Base-by-base conservation (phyloP, 2,888 invertebrate genomes). In the Macroteleia sp. region DNA sequence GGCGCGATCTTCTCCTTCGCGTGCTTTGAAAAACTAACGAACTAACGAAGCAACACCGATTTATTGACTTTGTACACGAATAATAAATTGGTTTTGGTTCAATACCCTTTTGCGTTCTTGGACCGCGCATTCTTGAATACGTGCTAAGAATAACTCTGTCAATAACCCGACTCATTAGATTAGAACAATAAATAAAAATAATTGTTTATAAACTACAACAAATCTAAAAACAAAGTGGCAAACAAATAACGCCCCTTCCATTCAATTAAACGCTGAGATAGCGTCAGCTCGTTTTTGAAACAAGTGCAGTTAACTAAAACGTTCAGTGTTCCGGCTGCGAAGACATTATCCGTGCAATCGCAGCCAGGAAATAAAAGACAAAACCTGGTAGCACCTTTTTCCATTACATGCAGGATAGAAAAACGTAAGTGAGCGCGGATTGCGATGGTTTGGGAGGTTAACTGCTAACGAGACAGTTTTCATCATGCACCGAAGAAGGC, bases 381-480 rank as follows among this genome's bases (percentile, higher is more conserved):
- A 70, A 70, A 41, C 17, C 42, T 28, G 19, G 59, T 42, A 34
- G 52, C 44, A 22, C 57, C 56, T 70, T 59, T 50, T 59, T 48
- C 62, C 46, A 64, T 62, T 62, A 56, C 61, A 32, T 9, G 46
- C 28, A 25, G 32, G 62, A 44, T 46, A 19, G 32, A 73, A 64
- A 64, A 57, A 64, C 28, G 57, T 44, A 44, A 69, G 50, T 20
- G 64, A 42, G 20, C 50, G 32, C 25, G 57, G 57, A 71, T 71
- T 57, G 54, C 54, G 67, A 39, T 48, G 67, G 67, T 67, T 75
- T 56, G 62, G 71, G 54, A 48, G 74, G 73, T 77, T 82, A 82
- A 83, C 83, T 85, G 84, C 85, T 86, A 85, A 86, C 86, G 85
- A 85, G 84, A 85, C 83, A 81, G 83, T 86, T 85, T 85, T 82